Percentiles rank a stretch among this genome's conserved stretches.
Conservation (phyloP, 2,113 vertebrate genomes). For the Cygnus atratus region DNA sequence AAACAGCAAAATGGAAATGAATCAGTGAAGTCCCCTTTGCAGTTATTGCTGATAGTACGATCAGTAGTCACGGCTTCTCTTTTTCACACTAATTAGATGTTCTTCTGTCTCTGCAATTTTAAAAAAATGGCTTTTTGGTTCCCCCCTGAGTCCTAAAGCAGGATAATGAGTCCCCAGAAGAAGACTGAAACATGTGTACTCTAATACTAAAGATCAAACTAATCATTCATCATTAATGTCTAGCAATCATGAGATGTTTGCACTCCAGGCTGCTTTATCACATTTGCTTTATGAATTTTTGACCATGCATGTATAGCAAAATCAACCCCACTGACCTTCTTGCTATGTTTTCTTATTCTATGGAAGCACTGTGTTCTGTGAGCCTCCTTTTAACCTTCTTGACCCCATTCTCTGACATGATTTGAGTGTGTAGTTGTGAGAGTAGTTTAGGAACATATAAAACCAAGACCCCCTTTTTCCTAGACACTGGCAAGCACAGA, state of each 20-base stretch:
- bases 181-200: background rate
- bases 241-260: background rate
- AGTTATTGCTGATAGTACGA: background rate
- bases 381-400: background rate
- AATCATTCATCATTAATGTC: background rate
- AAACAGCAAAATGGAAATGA: background rate
- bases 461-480: background rate
- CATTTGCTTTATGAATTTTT: background rate
- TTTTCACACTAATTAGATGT: background rate
- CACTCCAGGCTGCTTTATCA: background rate
- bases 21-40: background rate
- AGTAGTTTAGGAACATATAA: background rate
- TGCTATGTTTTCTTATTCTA: background rate
- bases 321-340: background rate
- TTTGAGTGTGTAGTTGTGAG: background rate
- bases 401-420: background rate
- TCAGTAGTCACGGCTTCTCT: background rate
- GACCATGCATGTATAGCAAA: conserved; percentile 1
- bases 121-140: background rate
- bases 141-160: background rate
- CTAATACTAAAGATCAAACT: background rate
- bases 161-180: background rate
- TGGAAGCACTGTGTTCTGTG: background rate
- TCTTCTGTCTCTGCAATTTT: background rate
- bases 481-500: background rate